A percentile compares a stretch with the other conserved stretches of the same genome.
Conservation (phyloP, 2,113 vertebrate species). For the Oenanthe oenanthe region DNA sequence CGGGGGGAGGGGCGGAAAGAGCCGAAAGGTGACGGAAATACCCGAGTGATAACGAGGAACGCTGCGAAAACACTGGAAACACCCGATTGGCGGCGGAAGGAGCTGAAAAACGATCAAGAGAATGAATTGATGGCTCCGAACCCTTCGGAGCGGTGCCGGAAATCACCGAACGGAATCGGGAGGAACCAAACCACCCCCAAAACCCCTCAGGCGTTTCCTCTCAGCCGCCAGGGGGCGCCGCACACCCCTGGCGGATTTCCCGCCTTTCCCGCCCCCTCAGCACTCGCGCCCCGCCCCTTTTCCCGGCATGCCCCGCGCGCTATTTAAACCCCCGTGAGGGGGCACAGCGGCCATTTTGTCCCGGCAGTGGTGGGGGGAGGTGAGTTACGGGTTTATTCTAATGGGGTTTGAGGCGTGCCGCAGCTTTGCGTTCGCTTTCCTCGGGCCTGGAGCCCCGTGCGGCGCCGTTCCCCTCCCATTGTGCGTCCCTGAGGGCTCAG, state of each 20-base stretch:
- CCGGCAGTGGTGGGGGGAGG: rapidly evolving
- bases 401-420: rapidly evolving
- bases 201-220: no score
- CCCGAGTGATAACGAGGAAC: background rate
- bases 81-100: background rate
- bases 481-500: no score
- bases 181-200: no score
- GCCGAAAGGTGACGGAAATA: background rate
- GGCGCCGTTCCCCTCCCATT: rapidly evolving
- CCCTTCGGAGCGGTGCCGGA: background rate
- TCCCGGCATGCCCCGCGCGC: background rate
- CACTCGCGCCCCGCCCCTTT: background rate
- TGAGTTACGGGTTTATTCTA: rapidly evolving
- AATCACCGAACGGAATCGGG: background rate
- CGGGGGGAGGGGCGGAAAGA: background rate
- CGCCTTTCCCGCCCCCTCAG: background rate
- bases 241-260: rapidly evolving
- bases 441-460: rapidly evolving
- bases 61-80: background rate
- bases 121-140: rapidly evolving
- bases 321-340: background rate
- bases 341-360: background rate
- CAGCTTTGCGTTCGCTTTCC: rapidly evolving
- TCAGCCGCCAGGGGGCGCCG: background rate
- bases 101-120: background rate